Percentiles rank a stretch among this genome's conserved stretches.
Conservation (phyloP, 2,888 invertebrate genomes). For the Drosophila anomelani region DNA sequence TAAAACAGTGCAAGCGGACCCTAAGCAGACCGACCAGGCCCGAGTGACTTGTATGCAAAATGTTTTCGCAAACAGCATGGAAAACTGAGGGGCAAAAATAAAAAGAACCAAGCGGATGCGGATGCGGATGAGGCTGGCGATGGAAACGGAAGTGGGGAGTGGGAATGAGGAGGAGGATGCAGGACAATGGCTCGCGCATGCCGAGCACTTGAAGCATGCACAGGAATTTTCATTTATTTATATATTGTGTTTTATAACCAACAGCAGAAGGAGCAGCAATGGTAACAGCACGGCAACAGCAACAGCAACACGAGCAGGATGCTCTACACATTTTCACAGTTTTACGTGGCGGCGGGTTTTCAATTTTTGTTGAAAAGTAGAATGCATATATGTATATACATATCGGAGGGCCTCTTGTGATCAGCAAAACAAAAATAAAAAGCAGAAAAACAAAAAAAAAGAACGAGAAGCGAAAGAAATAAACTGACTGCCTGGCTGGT, state of each 20-base stretch:
- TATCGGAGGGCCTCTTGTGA: conserved; percentile 37
- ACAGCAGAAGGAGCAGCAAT: conserved; percentile 35
- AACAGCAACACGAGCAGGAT: conserved; percentile 14
- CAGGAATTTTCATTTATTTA: conserved; percentile 80
- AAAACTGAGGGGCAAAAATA: conserved; percentile 18
- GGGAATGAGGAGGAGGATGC: conserved; percentile 65
- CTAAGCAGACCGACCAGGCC: conserved; percentile 66
- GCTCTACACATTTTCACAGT: conserved; percentile 64
- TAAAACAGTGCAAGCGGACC: conserved; percentile 65
- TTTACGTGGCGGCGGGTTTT: conserved; percentile 70
- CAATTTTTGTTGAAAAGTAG: conserved; percentile 77
- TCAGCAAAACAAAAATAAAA: conserved; percentile 38
- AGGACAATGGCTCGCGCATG: conserved; percentile 79
- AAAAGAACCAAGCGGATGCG: conserved; percentile 58
- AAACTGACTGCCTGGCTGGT: conserved; percentile 68
- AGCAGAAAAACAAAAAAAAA: conserved; percentile 46
- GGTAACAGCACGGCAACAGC: conserved; percentile 5
- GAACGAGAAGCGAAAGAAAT: conserved; percentile 70
- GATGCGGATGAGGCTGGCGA: conserved; percentile 31
- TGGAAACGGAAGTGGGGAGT: conserved; percentile 53
- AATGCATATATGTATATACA: conserved; percentile 55
- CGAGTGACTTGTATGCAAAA: conserved; percentile 79
- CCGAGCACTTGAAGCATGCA: conserved; percentile 79
- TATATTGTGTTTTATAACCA: conserved; percentile 80
- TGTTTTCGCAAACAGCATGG: conserved; percentile 60